Base-by-base conservation (phyloP, 1,140 invertebrate genomes). In the Anastrepha obliqua region DNA sequence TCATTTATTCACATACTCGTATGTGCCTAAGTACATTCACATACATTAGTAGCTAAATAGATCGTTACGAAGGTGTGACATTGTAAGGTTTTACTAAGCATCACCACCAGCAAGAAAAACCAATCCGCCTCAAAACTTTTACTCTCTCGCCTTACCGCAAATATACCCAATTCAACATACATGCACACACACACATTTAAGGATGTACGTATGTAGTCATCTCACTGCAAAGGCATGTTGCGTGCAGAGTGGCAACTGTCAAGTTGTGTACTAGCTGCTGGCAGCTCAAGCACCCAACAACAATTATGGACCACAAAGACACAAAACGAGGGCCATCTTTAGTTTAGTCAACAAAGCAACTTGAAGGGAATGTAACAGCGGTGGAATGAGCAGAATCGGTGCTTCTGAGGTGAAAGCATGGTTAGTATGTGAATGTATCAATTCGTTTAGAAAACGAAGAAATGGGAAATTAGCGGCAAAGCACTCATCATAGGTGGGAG, bases 341-440 rank as follows among this genome's bases (percentile, higher is more conserved):
- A 67, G 39, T 67, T 67, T 67, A 67, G 65, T 67, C 29, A 67
- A 67, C 65, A 67, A 67, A 67, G 65, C 65, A 39, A 67, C 65
- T 29, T 67, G 29, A 20, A 9, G 7, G 55, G 55, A 13, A 8
- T 13, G 39, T 29, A 7, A 20, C 29, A 13, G 29, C 29, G 17
- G 15, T n/a, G 4, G 65, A 29, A 29, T 39, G 65, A 67, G 65
- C 20, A 67, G 8, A 67, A 67, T 42, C 13, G 20, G 9, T 42
- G 29, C 2, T 42, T 8, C 39, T 67, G 65, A 39, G 65, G 65
- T 67, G 29, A 39, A 67, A 39, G 29, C 39, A 17, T 62, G 29
- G 65, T 67, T 67, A 67, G 65, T 3, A 6, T n/a, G 65, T 67
- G 65, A 67, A 67, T 67, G 65, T 67, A 67, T 67, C 65, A 67